These are phyloP conservation scores for Mionectes olivaceus DNA, from an alignment of 2,797 vertebrate genomes.

Conservation along the genomic window DNA sequence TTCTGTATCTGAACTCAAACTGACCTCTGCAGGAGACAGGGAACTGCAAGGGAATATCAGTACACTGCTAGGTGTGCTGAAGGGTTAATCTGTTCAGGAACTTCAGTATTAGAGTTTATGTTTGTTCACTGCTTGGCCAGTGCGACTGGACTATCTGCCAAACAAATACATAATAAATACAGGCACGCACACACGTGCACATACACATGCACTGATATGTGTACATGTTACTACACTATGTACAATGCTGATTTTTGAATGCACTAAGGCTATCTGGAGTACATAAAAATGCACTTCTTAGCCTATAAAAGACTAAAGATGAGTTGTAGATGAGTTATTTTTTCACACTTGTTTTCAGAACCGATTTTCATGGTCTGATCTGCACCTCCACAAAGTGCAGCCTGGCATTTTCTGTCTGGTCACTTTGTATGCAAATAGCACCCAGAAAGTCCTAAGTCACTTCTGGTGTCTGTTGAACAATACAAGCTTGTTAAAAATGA, in stretches of 20 bases:
- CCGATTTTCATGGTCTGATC: background rate
- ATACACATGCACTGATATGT: fast-evolving
- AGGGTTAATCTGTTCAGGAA: background rate
- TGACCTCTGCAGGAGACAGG: background rate
- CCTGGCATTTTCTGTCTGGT: background rate
- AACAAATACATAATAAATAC: background rate
- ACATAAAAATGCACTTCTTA: background rate
- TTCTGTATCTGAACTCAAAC: background rate
- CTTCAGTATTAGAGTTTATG: background rate
- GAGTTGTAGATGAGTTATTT: fast-evolving
- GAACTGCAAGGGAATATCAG: background rate
- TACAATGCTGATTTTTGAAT: background rate
- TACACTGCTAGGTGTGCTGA: background rate
- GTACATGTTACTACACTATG: background rate
- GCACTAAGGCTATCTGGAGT: background rate
- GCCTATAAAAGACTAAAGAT: background rate
- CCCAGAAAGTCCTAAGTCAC: background rate
- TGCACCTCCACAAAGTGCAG: background rate
- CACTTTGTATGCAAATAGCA: background rate
- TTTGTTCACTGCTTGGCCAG: background rate
- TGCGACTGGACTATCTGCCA: background rate
- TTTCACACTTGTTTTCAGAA: background rate
- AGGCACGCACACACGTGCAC: too few relatives aligned
- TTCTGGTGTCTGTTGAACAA: background rate
- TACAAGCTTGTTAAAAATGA: background rate